A percentile compares a stretch with the other conserved stretches of the same genome.
Conservation (phyloP, 2,113 vertebrate species). For the Ploceus nigricollis region DNA sequence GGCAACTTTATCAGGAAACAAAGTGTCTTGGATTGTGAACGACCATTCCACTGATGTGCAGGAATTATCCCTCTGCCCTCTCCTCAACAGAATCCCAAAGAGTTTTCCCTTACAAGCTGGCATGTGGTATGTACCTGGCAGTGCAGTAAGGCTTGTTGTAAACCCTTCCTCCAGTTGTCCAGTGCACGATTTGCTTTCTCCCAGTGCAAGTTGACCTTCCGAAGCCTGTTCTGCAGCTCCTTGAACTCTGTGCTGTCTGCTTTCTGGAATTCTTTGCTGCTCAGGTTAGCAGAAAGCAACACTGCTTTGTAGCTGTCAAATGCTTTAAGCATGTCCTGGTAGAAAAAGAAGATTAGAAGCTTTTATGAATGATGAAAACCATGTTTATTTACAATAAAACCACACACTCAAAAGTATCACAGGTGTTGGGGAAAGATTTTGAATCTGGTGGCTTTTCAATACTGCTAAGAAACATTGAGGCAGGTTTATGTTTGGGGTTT, state of each 20-base stretch:
- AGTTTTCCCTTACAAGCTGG: not conserved
- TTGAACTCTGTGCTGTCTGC: constrained; percentile 66
- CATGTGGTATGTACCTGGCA: constrained; percentile 78
- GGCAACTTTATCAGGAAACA: not conserved
- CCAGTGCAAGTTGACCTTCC: constrained; percentile 82
- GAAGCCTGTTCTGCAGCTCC: constrained; percentile 77
- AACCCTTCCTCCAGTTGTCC: constrained; percentile 78
- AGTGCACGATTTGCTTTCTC: constrained; percentile 69
- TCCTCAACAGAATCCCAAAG: not conserved
- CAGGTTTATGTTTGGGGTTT: not conserved
- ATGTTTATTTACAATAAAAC: not conserved
- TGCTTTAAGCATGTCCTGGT: constrained; percentile 81
- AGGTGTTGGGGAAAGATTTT: not conserved
- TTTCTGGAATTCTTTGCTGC: constrained; percentile 75
- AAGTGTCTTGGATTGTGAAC: not conserved
- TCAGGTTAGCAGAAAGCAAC: constrained; percentile 81
- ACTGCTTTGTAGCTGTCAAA: constrained; percentile 86
- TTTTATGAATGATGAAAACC: not conserved
- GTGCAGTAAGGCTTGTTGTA: constrained; percentile 78
- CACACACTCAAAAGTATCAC: accelerated
- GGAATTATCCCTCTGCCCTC: not conserved
- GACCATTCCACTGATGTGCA: not conserved
- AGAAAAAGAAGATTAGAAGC: not conserved
- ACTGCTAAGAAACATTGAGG: not conserved
- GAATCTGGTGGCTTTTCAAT: not conserved